Evolutionary conservation across 1,140 invertebrate genomes (phyloP).

Genomic region (Drosophila setifemur): DNA sequence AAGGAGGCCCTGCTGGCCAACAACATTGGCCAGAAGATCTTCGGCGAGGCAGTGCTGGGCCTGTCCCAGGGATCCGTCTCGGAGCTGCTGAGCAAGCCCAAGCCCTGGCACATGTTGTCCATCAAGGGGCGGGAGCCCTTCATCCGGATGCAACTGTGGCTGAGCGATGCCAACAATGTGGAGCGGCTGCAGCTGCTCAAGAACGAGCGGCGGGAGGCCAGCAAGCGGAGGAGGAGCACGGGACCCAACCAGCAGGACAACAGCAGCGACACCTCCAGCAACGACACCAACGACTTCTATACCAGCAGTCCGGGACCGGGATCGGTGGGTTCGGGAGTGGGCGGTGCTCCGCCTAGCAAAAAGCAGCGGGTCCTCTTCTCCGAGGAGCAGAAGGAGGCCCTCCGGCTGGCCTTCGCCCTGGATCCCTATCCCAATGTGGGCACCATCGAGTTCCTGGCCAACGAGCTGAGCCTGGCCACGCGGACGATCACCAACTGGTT

Average conservation of each 20-base stretch:
- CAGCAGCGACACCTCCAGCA: slow-evolving; percentile 92
- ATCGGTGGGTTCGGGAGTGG: slow-evolving; percentile 80
- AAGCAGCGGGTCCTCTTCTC: slow-evolving; percentile 97
- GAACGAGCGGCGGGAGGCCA: slow-evolving; percentile 94
- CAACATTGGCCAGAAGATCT: slow-evolving; percentile 99
- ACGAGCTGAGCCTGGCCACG: slow-evolving; percentile 94
- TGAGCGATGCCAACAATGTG: slow-evolving; percentile 96
- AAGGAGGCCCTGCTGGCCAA: slow-evolving; percentile 98
- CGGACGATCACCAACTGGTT: slow-evolving; percentile 99
- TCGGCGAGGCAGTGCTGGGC: slow-evolving; percentile 97
- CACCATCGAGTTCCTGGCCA: slow-evolving; percentile 97
- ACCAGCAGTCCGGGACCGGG: slow-evolving; percentile 91
- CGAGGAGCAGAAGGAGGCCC: slow-evolving; percentile 98
- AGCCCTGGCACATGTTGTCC: slow-evolving; percentile 99
- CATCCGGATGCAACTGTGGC: slow-evolving; percentile 98
- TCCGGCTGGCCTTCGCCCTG: slow-evolving; percentile 95
- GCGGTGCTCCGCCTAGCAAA: slow-evolving; percentile 90
- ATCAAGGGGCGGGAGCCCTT: slow-evolving; percentile 99
- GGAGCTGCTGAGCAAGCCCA: slow-evolving; percentile 98
- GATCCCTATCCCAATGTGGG: slow-evolving; percentile 98
- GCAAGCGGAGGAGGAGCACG: slow-evolving; percentile 91
- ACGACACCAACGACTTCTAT: slow-evolving; percentile 94
- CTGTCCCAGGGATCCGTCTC: slow-evolving; percentile 98
- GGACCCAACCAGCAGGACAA: slow-evolving; percentile 91
- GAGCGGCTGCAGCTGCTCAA: slow-evolving; percentile 93